Base-by-base conservation (phyloP, 1,140 invertebrate species). In the Temnothorax curvispinosus region DNA sequence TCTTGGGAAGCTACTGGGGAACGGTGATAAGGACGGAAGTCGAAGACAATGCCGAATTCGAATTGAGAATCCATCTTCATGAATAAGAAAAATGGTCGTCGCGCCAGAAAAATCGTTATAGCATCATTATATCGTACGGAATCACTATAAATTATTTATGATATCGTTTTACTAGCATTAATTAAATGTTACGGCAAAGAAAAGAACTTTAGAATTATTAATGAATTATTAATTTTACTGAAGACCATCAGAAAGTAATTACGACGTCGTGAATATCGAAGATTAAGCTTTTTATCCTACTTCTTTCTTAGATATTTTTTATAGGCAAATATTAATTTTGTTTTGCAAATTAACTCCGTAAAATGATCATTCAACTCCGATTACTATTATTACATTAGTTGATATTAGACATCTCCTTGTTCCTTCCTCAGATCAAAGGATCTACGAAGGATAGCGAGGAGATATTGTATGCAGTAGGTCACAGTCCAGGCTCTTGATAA, bases 1-100 rank as follows among this genome's bases (percentile, higher is more conserved):
- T 90, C 75, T 27, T 27, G 27, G 60, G 64, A 78, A 56, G 88
- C 71, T 80, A 81, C 82, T 65, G 89, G 76, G 87, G 78, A 85
- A 75, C 78, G 75, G 74, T 78, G 88, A 89, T 90, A 90, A 90
- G 86, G 88, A 54, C 89, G 60, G 56, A 74, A 50, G 32, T 67
- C 81, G 86, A 80, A 85, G 69, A 90, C 89, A 90, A 90, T 90
- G 65, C 88, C 56, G 35, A 27, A 32, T 75, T 87, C 77, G 65
- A 88, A 89, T 88, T 86, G 77, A 80, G 82, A 88, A 85, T 64
- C 81, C 75, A 41, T 71, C 47, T 62, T 64, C 56, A 47, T 75
- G 69, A 87, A 56, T 32, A 54, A 52, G 65, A 65, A 60, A 85
- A 76, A 65, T 87, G 54, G 58, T 77, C 76, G 64, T 77, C 71